Evolutionary conservation across 2,888 invertebrate species (phyloP), one percentile per base, ranked within the genome.

Genomic region (Malthinus flaveolus): DNA sequence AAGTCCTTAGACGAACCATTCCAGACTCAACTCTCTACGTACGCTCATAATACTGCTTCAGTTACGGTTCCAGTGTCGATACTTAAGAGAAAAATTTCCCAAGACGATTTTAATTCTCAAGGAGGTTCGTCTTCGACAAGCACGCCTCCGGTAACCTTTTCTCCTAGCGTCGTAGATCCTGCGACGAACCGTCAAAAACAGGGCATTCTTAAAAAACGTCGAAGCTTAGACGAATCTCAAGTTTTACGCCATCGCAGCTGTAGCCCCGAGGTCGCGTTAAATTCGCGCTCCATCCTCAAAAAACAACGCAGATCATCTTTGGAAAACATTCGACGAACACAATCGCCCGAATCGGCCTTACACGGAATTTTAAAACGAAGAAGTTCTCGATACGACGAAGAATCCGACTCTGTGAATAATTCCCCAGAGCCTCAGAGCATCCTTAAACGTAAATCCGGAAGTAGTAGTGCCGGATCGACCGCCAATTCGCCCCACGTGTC

Each of bases 161-260:
- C 90, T 6, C 88, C 90, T 1, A 89, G 83, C 71, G 90, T 90
- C 53, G 79, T 88, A 46, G 90, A 91, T 71, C 83, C 85, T 10
- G 83, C 85, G 32, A 83, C 84, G 55, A 80, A 82, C 33, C 80
- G 82, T 62, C 84, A 87, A 65, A 85, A 87, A 52, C 90, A 90
- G 75, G 91, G 91, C 44, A 93, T 92, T 72, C 81, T 91, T 63
- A 93, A 92, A 77, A 93, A 92, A 79, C 86, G 91, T 32, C 86
- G 90, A 55, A 92, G 92, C 71, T 80, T 93, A 66, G 92, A 93
- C 68, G 93, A 93, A 73, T 87, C 86, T 15, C 87, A 88, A 76
- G 88, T 88, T 50, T 81, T 87, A 62, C 79, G 87, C 42, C 83
- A 87, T 66, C 81, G 88, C 50, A 88, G 87, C 53, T 87, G 87